Conservation (phyloP, 2,888 invertebrate genomes). For the Aplocera efformata region DNA sequence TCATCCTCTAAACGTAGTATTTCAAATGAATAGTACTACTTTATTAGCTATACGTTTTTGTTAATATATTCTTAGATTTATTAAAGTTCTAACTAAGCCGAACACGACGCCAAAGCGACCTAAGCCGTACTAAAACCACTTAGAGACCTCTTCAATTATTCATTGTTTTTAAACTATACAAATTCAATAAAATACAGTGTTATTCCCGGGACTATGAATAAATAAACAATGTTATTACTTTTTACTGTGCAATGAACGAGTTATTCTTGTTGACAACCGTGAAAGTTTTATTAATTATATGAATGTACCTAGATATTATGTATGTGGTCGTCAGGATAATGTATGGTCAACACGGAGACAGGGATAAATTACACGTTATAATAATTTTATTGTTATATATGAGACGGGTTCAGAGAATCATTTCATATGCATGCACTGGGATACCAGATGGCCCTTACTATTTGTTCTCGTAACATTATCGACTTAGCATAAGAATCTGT, state of each 20-base stretch:
- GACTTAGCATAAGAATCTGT: slow-evolving; percentile 1
- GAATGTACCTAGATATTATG: slow-evolving; percentile 34
- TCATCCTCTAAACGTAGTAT: slow-evolving; percentile 80
- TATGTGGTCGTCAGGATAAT: slow-evolving; percentile 27
- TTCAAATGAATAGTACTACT: slow-evolving; percentile 54
- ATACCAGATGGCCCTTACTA: slow-evolving; percentile 27
- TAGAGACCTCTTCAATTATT: slow-evolving; percentile 31
- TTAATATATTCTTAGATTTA: slow-evolving; percentile 51
- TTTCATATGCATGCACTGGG: slow-evolving; percentile 48
- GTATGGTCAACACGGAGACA: slow-evolving; percentile 37
- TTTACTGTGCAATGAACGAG: slow-evolving; percentile 32
- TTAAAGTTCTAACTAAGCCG: slow-evolving; percentile 45
- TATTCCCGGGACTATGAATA: slow-evolving; percentile 34
- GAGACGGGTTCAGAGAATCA: slow-evolving; percentile 33
- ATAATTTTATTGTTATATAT: slow-evolving; percentile 50
- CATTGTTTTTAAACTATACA: slow-evolving; percentile 34
- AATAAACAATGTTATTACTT: slow-evolving; percentile 30
- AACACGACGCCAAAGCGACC: slow-evolving; percentile 41
- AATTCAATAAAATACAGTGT: slow-evolving; percentile 32
- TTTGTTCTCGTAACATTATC: slow-evolving; percentile 8
- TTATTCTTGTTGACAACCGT: slow-evolving; percentile 39
- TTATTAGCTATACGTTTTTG: slow-evolving; percentile 52
- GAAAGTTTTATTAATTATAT: slow-evolving; percentile 44
- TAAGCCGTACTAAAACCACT: slow-evolving; percentile 11
- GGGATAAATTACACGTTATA: slow-evolving; percentile 48